Evolutionary conservation across 2,797 vertebrate species (phyloP).

Genomic region (Phaenicophaeus curvirostris): DNA sequence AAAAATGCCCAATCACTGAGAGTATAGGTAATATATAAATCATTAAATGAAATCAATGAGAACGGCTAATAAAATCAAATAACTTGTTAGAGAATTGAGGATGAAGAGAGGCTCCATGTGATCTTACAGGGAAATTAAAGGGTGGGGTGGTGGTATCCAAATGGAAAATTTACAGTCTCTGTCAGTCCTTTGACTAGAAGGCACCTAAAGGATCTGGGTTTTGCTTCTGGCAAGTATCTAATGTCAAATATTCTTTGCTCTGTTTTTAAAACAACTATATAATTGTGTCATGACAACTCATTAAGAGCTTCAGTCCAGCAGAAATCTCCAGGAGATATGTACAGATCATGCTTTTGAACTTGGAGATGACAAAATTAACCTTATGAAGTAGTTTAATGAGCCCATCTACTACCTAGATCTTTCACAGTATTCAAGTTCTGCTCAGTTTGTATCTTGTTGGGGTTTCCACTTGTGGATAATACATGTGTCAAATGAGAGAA

Average conservation of each 20-base stretch:
- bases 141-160: neutral
- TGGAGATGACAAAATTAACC: neutral
- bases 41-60: conserved; percentile 11
- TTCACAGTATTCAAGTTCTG: neutral
- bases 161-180: neutral
- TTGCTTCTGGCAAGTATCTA: neutral
- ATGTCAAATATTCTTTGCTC: neutral
- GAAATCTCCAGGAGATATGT: neutral
- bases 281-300: neutral
- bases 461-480: neutral
- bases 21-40: conserved; percentile 14
- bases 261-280: neutral
- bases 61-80: conserved; percentile 22
- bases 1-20: neutral
- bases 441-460: neutral
- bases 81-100: neutral
- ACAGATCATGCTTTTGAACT: neutral
- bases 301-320: neutral
- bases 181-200: neutral
- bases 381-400: neutral
- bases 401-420: neutral
- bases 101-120: neutral
- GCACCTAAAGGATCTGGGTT: neutral
- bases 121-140: neutral
- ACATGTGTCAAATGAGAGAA: neutral